Evolutionary conservation across 2,888 invertebrate species (phyloP).

Genomic region (Callimorpha dominula): DNA sequence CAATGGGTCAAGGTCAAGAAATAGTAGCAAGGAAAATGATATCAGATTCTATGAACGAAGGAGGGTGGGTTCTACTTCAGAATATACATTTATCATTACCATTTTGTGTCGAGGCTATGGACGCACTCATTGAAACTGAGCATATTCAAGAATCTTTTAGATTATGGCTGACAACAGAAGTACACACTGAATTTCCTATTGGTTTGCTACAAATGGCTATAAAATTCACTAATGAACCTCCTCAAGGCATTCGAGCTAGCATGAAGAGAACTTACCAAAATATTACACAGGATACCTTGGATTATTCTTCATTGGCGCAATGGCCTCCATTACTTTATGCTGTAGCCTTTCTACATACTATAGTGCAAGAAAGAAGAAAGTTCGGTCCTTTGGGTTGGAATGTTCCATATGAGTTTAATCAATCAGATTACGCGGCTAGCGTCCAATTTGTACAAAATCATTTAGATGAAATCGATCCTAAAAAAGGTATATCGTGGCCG

Average conservation of each 20-base stretch:
- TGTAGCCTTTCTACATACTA: slow-evolving; percentile 97
- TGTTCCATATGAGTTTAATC: slow-evolving; percentile 98
- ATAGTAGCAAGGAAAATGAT: slow-evolving; percentile 94
- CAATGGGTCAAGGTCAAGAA: slow-evolving; percentile 99
- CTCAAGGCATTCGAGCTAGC: slow-evolving; percentile 96
- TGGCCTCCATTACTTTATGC: slow-evolving; percentile 98
- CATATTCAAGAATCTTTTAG: slow-evolving; percentile 94
- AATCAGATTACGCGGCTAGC: slow-evolving; percentile 98
- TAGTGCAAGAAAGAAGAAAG: slow-evolving; percentile 97
- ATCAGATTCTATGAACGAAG: slow-evolving; percentile 91
- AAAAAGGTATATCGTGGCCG: slow-evolving; percentile 98
- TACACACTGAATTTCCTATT: slow-evolving; percentile 97
- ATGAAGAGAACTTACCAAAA: slow-evolving; percentile 97
- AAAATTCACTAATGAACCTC: slow-evolving; percentile 99
- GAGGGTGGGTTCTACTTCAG: slow-evolving; percentile 98
- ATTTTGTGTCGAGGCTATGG: slow-evolving; percentile 97
- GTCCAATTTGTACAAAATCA: slow-evolving; percentile 99
- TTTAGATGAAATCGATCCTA: slow-evolving; percentile 98
- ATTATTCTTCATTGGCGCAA: slow-evolving; percentile 95
- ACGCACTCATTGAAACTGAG: slow-evolving; percentile 94
- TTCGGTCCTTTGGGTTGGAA: slow-evolving; percentile 99
- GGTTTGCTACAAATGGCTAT: slow-evolving; percentile 95
- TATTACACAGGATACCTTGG: slow-evolving; percentile 96
- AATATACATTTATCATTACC: slow-evolving; percentile 98
- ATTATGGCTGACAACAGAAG: slow-evolving; percentile 98